Conservation (phyloP, 2,797 vertebrate genomes). For the Tapera naevia region DNA sequence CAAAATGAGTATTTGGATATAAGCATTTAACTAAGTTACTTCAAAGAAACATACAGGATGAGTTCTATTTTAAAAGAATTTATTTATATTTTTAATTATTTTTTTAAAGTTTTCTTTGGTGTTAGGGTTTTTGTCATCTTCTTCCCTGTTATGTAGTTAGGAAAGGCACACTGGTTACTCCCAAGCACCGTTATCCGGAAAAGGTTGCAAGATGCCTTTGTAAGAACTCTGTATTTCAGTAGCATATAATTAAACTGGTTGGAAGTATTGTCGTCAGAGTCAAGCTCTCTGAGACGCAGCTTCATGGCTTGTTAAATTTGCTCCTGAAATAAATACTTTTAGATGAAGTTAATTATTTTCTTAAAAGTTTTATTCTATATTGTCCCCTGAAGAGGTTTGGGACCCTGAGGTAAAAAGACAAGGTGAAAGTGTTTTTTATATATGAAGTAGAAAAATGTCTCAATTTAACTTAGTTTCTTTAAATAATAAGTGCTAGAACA, state of each 20-base stretch:
- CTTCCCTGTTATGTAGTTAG: background rate
- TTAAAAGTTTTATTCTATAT: background rate
- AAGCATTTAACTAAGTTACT: background rate
- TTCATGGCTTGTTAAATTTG: background rate
- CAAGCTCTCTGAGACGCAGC: background rate
- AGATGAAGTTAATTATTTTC: background rate
- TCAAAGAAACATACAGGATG: background rate
- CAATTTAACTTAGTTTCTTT: background rate
- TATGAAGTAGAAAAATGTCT: background rate
- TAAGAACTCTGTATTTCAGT: background rate
- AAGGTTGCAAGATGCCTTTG: background rate
- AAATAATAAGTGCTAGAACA: background rate
- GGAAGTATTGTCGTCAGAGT: background rate
- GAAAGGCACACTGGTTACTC: background rate
- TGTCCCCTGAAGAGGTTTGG: background rate
- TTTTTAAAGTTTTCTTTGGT: background rate
- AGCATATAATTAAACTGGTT: slow-evolving; percentile 41
- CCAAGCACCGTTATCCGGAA: background rate
- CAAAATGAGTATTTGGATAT: background rate
- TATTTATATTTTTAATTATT: background rate
- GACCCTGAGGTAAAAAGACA: background rate
- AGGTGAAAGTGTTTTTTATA: background rate
- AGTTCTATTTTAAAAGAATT: background rate
- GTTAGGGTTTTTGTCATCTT: background rate
- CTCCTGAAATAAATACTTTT: background rate